These are phyloP conservation scores for Vulpes ferrilata DNA, from an alignment of 2,113 vertebrate species.

Conservation along the genomic window DNA sequence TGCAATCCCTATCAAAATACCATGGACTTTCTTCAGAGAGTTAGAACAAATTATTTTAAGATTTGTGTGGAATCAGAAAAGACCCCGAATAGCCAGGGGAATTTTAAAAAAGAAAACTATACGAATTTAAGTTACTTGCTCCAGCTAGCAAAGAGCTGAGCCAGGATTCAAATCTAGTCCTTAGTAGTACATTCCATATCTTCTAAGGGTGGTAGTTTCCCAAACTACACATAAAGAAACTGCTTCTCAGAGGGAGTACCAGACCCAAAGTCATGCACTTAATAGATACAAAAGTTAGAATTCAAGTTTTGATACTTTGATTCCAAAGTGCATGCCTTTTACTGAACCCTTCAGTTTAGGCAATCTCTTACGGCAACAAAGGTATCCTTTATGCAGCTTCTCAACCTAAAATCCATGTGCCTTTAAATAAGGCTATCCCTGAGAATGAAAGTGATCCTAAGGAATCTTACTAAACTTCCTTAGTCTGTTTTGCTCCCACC, in stretches of 20 bases:
- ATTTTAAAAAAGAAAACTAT: too few species aligned
- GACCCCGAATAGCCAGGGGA: too few species aligned
- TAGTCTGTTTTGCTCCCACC: not conserved
- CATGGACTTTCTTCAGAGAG: too few species aligned
- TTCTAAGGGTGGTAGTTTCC: not conserved
- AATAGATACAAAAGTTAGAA: slow-evolving; percentile 6
- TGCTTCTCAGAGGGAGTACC: not conserved
- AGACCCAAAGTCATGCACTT: not conserved
- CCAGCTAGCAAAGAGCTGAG: not conserved
- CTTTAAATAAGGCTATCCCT: not conserved
- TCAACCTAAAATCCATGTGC: not conserved
- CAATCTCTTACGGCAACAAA: not conserved
- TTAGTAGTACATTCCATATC: not conserved
- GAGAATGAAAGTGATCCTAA: not conserved
- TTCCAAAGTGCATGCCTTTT: not conserved
- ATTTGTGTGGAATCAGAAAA: too few species aligned
- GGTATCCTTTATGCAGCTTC: not conserved
- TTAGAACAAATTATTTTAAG: too few species aligned
- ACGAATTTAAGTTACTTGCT: not conserved
- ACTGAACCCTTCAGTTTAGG: not conserved
- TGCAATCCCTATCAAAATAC: too few species aligned
- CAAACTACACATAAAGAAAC: slow-evolving; percentile 4
- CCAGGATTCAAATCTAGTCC: not conserved
- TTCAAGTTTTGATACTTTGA: slow-evolving; percentile 27
- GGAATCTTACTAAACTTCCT: not conserved